Base-by-base conservation (phyloP, 2,888 invertebrate species). In the Theodoxus fluviatilis region DNA sequence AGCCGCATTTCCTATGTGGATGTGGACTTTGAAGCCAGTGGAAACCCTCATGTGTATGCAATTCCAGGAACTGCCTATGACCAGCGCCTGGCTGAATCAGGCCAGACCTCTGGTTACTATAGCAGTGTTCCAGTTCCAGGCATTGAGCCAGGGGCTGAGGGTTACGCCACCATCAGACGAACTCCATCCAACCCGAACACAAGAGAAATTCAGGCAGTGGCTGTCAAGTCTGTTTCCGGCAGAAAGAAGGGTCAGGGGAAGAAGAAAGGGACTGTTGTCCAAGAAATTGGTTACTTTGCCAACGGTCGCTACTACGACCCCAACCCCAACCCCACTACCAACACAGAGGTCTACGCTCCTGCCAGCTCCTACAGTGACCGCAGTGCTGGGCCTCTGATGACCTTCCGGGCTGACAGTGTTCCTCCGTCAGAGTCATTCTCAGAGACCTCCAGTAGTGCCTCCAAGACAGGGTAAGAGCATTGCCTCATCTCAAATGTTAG, bases 301-400 rank as follows among this genome's bases (percentile, higher is more conserved):
- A 83, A 83, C 73, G 82, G 82, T 63, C 79, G 79, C 15, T 80
- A 78, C 71, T 83, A 82, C 70, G 82, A 83, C 71, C 82, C 82
- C 15, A 77, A 76, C 38, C 81, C 82, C 15, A 77, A 77, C 63
- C 75, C 77, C 9, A 47, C n/a, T 25, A n/a, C 22, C 28, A 65
- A 71, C 22, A n/a, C 57, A 22, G 74, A 74, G 25, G 75, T 83
- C 6, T 83, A 83, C 68, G 82, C 83, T n/a, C 82, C 82, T 31
- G 81, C 80, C 7, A 82, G 83, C 71, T 81, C 79, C 6, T 82
- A 81, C 76, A 82, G 82, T 73, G 82, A 82, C 67, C 70, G 80
- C 40, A 82, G 81, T 64, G 80, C 79, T 67, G 78, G 74, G 7
- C 75, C 75, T 9, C 69, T 80, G 59, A 80, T 82, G n/a, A 83